Evolutionary conservation across 2,888 invertebrate species (phyloP), one percentile per base, ranked within the genome.

Genomic region (Autographa gamma): DNA sequence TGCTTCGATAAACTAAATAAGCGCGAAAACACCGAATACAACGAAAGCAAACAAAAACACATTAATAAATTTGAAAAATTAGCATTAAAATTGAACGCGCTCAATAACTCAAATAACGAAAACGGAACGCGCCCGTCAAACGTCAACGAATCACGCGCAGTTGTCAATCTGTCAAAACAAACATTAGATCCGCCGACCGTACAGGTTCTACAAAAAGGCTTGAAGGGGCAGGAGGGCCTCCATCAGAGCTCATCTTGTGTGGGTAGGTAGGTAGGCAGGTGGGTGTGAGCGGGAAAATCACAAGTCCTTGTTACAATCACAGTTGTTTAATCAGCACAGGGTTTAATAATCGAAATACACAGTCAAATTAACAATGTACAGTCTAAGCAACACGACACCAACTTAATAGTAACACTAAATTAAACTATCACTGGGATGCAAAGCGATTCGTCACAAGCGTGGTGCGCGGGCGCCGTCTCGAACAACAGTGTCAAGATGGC

Each of bases 391-490:
- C 48, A 52, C n/a, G 13, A 52, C 14, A 52, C 18, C 48, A 52
- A 52, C n/a, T 52, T n/a, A 52, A n/a, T 52, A 4, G 16, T 6
- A n/a, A 52, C n/a, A 52, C n/a, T 52, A n/a, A n/a, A 52, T 52
- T 52, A 52, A 4, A 52, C 48, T 52, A 52, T 52, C 48, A n/a
- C 48, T 52, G 5, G 48, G 48, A 18, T 52, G 48, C 48, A 52
- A n/a, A 52, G 48, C 48, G 48, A 52, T 52, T 52, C 48, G 18
- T 52, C 48, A 52, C 48, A n/a, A 52, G 48, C 48, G 48, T 52
- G 48, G 48, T 52, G 48, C n/a, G 48, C 48, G 48, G 48, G n/a
- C 48, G 48, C n/a, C 48, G 48, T 52, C 48, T 16, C n/a, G 16
- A n/a, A 52, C 48, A 52, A 52, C 48, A 1, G n/a, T 52, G 48